Evolutionary conservation across 2,797 vertebrate species (phyloP), one percentile per base, ranked within the genome.

Genomic region (Silurus aristotelis): DNA sequence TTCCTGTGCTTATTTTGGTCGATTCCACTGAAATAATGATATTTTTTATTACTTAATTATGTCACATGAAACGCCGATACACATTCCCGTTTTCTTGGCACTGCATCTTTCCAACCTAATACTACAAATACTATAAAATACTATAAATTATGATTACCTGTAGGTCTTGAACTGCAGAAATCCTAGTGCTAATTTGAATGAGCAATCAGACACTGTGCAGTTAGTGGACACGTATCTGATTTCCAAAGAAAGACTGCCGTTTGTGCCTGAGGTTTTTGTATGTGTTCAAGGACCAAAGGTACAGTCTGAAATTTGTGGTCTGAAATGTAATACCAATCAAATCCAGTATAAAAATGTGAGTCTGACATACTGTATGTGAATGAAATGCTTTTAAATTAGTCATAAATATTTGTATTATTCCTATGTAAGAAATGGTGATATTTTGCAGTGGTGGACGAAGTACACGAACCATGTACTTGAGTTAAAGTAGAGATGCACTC

Each of bases 1-100:
- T 76, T 77, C 66, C 52, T 46, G 31, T 73, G 27, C 55, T 43
- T 75, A 27, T 83, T 75, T 83, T 43, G 60, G 71, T 27, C 31
- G 63, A 56, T 55, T 81, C 46, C 7, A 12, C 61, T 25, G 78
- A 64, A 64, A 43, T 2, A 52, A 5, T 78, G 31, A 61, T 63
- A 46, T 52, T 12, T 12, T 80, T 67, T 52, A 67, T 66, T 55
- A 67, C 46, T 80, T 22, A 31, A 14, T 31, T 3, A 52, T 19
- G 15, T 19, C n/a, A 55, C 14, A 52, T 52, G 10, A 55, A 66
- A 52, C 17, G 7, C 9, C 20, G 9, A 70, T 43, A 20, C 31
- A 48, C 22, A 46, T 8, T 7, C 12, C 20, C 2, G 14, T 12
- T 61, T 46, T 20, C 43, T 3, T 79, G 22, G 63, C 38, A 7